These are phyloP conservation scores for Myrmophylax atrothorax DNA, from an alignment of 2,113 vertebrate species.

Conservation along the genomic window DNA sequence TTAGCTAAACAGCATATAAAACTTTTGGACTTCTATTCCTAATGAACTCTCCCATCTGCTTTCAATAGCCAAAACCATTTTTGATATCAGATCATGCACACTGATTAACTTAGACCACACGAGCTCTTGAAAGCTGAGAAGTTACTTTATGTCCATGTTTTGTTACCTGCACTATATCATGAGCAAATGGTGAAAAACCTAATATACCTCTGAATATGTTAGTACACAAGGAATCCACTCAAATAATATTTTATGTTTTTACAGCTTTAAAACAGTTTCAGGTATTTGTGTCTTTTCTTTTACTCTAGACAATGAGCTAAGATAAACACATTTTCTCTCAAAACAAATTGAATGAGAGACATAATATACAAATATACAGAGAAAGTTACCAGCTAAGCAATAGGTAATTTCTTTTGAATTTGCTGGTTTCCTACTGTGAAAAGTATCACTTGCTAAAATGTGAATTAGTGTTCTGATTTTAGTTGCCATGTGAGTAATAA, in stretches of 20 bases:
- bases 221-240: background rate
- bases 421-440: background rate
- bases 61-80: constrained; percentile 37
- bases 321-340: background rate
- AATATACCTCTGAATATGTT: background rate
- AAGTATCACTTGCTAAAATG: background rate
- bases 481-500: background rate
- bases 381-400: background rate
- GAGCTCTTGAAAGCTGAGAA: background rate
- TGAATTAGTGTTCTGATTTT: background rate
- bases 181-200: background rate
- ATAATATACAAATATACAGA: background rate
- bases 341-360: background rate
- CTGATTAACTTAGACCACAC: constrained; percentile 16
- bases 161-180: background rate
- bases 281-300: background rate
- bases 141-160: background rate
- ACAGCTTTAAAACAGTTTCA: background rate
- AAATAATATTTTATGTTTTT: background rate
- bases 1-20: background rate
- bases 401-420: background rate
- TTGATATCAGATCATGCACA: background rate
- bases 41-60: constrained; percentile 34
- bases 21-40: background rate
- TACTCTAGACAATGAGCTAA: background rate